Percentiles rank a stretch among this genome's conserved stretches.
Evolutionary conservation across 2,888 invertebrate species (phyloP).

Genomic region (Macaria notata): DNA sequence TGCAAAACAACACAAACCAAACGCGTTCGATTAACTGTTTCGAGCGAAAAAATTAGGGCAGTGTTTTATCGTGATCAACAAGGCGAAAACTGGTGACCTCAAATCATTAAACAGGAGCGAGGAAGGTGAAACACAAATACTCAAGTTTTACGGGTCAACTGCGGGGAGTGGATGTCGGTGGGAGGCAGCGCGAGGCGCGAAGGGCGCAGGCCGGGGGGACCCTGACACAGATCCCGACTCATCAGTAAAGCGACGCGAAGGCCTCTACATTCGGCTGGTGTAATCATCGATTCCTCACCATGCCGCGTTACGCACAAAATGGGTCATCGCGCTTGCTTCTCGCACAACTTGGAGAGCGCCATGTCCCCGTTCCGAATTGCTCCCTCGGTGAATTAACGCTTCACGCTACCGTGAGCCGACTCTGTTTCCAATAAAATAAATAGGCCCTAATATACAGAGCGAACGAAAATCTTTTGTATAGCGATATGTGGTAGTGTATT

Average conservation of each 20-base stretch:
- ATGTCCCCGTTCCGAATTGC: constrained; percentile 73
- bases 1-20: constrained; percentile 10
- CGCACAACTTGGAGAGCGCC: constrained; percentile 56
- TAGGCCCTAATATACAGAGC: constrained; percentile 34
- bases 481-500: not conserved
- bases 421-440: constrained; percentile 50
- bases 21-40: constrained; percentile 19
- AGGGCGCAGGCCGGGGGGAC: constrained; percentile 70
- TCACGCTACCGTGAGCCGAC: constrained; percentile 53
- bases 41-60: constrained; percentile 24
- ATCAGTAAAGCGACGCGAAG: constrained; percentile 70
- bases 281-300: constrained; percentile 75
- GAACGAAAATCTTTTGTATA: not conserved
- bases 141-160: constrained; percentile 73
- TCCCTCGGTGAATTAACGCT: constrained; percentile 70
- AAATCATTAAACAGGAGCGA: constrained; percentile 62
- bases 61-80: constrained; percentile 31
- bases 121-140: constrained; percentile 67
- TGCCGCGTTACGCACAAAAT: constrained; percentile 70
- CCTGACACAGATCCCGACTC: constrained; percentile 79
- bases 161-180: constrained; percentile 43
- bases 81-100: constrained; percentile 45
- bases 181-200: constrained; percentile 54
- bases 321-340: constrained; percentile 69
- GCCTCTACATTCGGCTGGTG: constrained; percentile 74